Conservation (phyloP, 1,140 invertebrate species). For the Adoxophyes honmai region DNA sequence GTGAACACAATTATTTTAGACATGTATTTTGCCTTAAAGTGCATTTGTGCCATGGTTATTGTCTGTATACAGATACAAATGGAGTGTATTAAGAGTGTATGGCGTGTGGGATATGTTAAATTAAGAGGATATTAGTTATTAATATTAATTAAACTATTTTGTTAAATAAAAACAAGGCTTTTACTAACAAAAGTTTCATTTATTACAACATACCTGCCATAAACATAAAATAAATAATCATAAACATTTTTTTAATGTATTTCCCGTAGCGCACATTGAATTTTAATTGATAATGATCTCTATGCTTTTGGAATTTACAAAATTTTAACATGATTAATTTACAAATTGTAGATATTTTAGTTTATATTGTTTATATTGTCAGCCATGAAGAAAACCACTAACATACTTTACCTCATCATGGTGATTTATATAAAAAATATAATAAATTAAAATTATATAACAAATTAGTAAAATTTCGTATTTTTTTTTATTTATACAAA, state of each 20-base stretch:
- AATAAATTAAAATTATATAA: conserved; percentile 6
- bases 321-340: too few relatives aligned
- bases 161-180: conserved; percentile 47
- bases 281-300: too few relatives aligned
- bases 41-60: conserved; percentile 55
- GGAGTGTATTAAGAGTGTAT: conserved; percentile 10
- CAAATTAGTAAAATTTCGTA: not conserved
- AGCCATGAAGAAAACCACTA: too few relatives aligned
- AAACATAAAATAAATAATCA: conserved; percentile 14
- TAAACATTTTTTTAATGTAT: not conserved
- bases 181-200: conserved; percentile 21
- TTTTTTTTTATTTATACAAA: not conserved
- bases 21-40: conserved; percentile 29
- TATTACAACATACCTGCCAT: conserved; percentile 18
- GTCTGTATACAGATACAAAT: conserved; percentile 28
- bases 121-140: conserved; percentile 50
- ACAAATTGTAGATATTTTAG: too few relatives aligned
- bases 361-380: too few relatives aligned
- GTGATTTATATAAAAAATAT: conserved; percentile 6
- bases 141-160: conserved; percentile 44
- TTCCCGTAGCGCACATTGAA: too few relatives aligned
- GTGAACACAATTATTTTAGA: conserved; percentile 40
- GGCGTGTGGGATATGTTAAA: conserved; percentile 31
- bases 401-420: too few relatives aligned
- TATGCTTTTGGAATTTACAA: too few relatives aligned